These are phyloP conservation scores for Gracilinanus agilis DNA, from an alignment of 2,113 vertebrate species.

Conservation along the genomic window DNA sequence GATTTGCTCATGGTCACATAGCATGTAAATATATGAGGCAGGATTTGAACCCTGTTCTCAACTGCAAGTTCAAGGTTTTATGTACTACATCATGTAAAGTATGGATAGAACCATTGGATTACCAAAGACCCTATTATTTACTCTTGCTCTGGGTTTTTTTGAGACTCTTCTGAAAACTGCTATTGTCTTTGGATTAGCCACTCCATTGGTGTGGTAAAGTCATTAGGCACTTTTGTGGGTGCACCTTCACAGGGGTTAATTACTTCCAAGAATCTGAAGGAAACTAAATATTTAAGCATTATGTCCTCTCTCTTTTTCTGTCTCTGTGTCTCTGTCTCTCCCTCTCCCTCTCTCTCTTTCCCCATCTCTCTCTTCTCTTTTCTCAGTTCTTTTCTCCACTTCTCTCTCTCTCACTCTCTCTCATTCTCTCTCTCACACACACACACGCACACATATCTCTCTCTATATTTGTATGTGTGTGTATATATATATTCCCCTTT, in stretches of 20 bases:
- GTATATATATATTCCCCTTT: neutral
- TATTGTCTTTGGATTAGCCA: conserved; percentile 23
- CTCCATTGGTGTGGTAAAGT: neutral
- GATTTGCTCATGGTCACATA: neutral
- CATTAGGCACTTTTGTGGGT: neutral
- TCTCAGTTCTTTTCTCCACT: too few relatives aligned
- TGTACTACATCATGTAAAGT: neutral
- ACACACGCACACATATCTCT: too few relatives aligned
- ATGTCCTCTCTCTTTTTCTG: conserved; percentile 17
- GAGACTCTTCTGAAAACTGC: neutral
- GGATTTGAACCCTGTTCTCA: neutral
- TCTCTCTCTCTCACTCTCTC: too few relatives aligned
- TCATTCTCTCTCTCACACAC: too few relatives aligned
- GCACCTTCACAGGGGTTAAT: conserved; percentile 18
- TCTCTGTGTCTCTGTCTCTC: conserved; percentile 1
- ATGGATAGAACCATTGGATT: neutral
- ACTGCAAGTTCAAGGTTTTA: neutral
- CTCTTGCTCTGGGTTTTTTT: conserved; percentile 27
- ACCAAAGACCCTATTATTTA: conserved; percentile 11
- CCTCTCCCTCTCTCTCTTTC: neutral
- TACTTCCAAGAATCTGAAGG: conserved; percentile 46
- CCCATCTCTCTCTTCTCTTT: too few relatives aligned
- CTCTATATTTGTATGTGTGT: too few relatives aligned
- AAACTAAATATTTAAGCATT: conserved; percentile 42
- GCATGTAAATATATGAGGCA: neutral